Conservation (phyloP, 30 jellyfish, hydroid and myxozoan species). For the Chrysaora quinquecirrha region DNA sequence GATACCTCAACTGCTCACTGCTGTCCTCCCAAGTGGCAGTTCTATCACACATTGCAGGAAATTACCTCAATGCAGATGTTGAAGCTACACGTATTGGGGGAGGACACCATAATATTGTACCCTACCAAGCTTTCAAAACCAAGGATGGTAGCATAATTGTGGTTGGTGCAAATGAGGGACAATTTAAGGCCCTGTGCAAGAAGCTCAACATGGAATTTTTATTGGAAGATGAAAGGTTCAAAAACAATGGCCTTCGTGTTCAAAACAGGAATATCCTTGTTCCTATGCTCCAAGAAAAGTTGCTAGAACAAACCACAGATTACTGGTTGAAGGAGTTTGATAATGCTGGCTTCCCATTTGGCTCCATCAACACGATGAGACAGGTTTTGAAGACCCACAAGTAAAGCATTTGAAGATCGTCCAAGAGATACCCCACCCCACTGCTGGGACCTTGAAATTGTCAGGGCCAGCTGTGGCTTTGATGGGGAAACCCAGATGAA, state of each 20-base stretch:
- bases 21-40: constrained; percentile 94
- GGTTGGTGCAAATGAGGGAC: constrained; percentile 85
- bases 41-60: constrained; percentile 87
- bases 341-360: constrained; percentile 93
- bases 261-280: constrained; percentile 53
- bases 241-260: constrained; percentile 74
- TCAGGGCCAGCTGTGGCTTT: constrained; percentile 94
- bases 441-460: constrained; percentile 74
- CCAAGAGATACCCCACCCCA: constrained; percentile 81
- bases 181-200: constrained; percentile 75
- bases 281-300: constrained; percentile 62
- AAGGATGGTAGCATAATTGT: constrained; percentile 86
- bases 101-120: constrained; percentile 89
- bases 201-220: constrained; percentile 51
- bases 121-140: constrained; percentile 95
- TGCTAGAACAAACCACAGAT: constrained; percentile 58
- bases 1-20: constrained; percentile 81
- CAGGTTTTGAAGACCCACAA: constrained; percentile 90
- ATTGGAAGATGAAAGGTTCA: constrained; percentile 69
- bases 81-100: constrained; percentile 86
- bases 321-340: constrained; percentile 81
- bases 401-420: constrained; percentile 83
- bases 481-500: constrained; percentile 60
- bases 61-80: constrained; percentile 83
- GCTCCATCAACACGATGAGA: constrained; percentile 77